phyloP scores from a whole-genome alignment of 2,888 invertebrate species.

The Chrysolina americana region DNA sequence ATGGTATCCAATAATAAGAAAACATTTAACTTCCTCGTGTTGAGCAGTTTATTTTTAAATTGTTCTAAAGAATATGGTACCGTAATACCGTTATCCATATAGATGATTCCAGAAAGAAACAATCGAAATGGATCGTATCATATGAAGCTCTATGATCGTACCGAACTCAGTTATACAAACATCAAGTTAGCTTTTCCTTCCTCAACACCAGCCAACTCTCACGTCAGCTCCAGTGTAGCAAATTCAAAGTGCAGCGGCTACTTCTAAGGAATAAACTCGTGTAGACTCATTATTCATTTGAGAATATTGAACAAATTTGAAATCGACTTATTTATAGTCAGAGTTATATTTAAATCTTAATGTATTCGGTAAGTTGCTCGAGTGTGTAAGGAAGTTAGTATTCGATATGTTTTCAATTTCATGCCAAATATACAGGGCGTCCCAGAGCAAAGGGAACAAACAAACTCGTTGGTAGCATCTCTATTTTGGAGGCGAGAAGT shows the following conservation, averaged over 20 bases:
- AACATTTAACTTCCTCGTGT: background rate
- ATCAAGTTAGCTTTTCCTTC: background rate
- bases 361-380: background rate
- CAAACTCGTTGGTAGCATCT: too few species aligned
- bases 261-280: background rate
- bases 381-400: background rate
- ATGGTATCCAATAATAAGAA: background rate
- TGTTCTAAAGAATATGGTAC: background rate
- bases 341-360: background rate
- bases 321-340: constrained; percentile 15
- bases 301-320: constrained; percentile 11
- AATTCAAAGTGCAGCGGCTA: background rate
- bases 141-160: too few species aligned
- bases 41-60: background rate
- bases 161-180: too few species aligned
- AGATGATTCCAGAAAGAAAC: too few species aligned
- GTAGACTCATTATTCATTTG: background rate
- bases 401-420: too few species aligned
- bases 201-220: background rate
- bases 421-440: too few species aligned
- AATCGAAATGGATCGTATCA: too few species aligned
- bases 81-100: too few species aligned
- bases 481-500: too few species aligned
- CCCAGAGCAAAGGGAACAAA: too few species aligned
- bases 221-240: background rate